A percentile compares a stretch with the other conserved stretches of the same genome.
These are phyloP conservation scores for Xenentodon cancila DNA, from an alignment of 2,797 vertebrate species.

Conservation along the genomic window DNA sequence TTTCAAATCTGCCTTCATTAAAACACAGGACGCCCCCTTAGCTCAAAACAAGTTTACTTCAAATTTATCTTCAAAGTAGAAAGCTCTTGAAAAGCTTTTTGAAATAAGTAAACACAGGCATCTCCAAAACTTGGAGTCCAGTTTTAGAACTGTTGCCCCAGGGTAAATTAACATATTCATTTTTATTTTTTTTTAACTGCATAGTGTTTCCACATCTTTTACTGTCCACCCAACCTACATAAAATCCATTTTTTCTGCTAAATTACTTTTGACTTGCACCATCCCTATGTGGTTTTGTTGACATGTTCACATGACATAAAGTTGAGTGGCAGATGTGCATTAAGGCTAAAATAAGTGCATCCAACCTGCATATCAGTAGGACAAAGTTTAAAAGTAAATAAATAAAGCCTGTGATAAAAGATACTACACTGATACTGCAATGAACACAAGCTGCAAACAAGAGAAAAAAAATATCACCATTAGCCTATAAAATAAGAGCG, in stretches of 20 bases:
- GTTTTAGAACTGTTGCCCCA: not conserved
- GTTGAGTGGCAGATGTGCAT: not conserved
- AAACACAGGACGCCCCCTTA: slow-evolving; percentile 26
- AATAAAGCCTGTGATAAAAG: too few species aligned
- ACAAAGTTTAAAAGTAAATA: too few species aligned
- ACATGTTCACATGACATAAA: too few species aligned
- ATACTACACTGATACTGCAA: too few species aligned
- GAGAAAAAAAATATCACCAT: slow-evolving; percentile 8
- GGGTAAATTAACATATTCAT: slow-evolving; percentile 26
- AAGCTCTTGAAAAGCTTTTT: slow-evolving; percentile 5
- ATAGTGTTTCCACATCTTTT: too few species aligned
- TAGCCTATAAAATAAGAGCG: not conserved
- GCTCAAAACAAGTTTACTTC: slow-evolving; percentile 21
- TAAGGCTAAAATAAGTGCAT: not conserved
- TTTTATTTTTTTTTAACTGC: not conserved
- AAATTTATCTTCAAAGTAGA: slow-evolving; percentile 56
- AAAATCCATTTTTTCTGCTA: too few species aligned
- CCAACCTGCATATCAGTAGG: not conserved
- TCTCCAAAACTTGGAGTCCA: slow-evolving; percentile 11
- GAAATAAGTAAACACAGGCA: slow-evolving; percentile 28
- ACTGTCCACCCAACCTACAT: too few species aligned
- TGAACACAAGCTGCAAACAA: slow-evolving; percentile 5
- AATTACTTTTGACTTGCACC: too few species aligned
- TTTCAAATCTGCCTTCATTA: slow-evolving; percentile 34
- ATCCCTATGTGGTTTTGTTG: too few species aligned